phyloP scores from a whole-genome alignment of 2,113 vertebrate genomes.

The Rhea americana region DNA sequence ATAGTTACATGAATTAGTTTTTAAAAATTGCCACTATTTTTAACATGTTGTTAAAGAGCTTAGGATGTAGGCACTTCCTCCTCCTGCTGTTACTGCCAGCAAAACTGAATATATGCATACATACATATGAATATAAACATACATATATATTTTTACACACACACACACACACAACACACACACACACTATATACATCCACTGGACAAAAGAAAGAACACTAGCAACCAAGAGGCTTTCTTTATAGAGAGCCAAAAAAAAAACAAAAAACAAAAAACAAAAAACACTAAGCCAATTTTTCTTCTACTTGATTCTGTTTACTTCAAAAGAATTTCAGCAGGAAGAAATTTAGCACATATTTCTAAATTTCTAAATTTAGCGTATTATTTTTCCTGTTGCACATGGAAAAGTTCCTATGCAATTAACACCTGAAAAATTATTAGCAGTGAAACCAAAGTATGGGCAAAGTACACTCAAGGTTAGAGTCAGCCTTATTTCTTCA shows the following conservation, averaged over 20 bases:
- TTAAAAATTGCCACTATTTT: not conserved
- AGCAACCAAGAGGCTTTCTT: not conserved
- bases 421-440: not conserved
- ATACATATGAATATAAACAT: too few relatives aligned
- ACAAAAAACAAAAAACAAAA: too few relatives aligned
- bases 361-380: too few relatives aligned
- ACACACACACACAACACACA: too few relatives aligned
- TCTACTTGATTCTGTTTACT: not conserved
- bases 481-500: not conserved
- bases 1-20: not conserved
- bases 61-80: not conserved
- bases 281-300: not conserved
- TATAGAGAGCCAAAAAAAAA: not conserved
- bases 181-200: not conserved
- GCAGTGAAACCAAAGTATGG: not conserved
- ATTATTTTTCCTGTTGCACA: not conserved
- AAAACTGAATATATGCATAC: not conserved
- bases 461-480: not conserved
- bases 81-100: not conserved
- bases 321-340: not conserved
- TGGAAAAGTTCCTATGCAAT: not conserved
- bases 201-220: not conserved
- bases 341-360: not conserved
- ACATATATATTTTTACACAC: not conserved
- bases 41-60: not conserved